These are phyloP conservation scores for Megalops cyprinoides DNA, from an alignment of 2,797 vertebrate species.

Conservation along the genomic window DNA sequence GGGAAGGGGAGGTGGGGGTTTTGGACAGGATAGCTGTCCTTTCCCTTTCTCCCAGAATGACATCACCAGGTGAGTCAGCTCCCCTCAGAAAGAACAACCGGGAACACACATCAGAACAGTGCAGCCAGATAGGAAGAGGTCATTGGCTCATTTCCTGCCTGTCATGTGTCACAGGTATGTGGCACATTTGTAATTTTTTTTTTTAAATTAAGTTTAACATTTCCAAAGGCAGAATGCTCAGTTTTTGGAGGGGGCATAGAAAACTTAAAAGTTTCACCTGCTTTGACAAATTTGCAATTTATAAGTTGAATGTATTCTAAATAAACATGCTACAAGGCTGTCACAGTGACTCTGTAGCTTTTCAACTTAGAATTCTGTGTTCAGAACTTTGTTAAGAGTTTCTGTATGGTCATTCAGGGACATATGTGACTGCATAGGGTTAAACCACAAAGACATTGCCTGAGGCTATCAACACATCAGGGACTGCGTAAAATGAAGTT, in stretches of 20 bases:
- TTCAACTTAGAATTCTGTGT: not conserved
- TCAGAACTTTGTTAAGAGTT: not conserved
- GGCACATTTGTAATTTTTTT: too few relatives aligned
- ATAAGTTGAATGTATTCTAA: too few relatives aligned
- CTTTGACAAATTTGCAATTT: too few relatives aligned
- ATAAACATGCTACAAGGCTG: too few relatives aligned
- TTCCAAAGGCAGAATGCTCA: not conserved
- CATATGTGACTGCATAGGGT: not conserved
- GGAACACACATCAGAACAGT: not conserved
- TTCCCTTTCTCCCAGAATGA: constrained; percentile 18
- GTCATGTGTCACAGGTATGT: not conserved
- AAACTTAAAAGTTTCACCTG: too few relatives aligned
- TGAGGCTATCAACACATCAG: not conserved
- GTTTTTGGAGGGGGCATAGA: not conserved
- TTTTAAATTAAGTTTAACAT: not conserved
- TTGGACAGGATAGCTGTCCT: not conserved
- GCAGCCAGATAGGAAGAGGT: constrained; percentile 25
- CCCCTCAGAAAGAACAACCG: not conserved
- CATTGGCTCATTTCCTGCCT: constrained; percentile 20
- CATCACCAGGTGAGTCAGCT: constrained; percentile 12
- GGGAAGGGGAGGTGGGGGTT: not conserved
- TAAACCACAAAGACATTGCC: not conserved
- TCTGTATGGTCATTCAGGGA: not conserved
- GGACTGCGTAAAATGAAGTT: not conserved
- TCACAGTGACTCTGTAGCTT: too few relatives aligned